Evolutionary conservation across 2,113 vertebrate genomes (phyloP), one percentile per base, ranked within the genome.

Genomic region (Toxostoma redivivum): DNA sequence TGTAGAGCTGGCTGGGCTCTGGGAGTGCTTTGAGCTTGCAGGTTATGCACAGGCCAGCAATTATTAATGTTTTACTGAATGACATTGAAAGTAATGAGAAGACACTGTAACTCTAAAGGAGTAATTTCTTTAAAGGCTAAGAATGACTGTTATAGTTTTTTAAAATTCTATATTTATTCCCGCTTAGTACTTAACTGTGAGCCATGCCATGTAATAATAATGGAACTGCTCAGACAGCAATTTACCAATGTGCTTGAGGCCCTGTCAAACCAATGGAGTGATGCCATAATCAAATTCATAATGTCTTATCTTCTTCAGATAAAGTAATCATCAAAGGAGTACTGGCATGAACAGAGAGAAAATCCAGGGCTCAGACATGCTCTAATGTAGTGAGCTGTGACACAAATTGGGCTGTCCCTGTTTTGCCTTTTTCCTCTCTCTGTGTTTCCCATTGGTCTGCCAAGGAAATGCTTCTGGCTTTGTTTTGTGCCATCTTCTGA

Each of bases 321-420:
- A 93, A 84, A 94, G 91, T 48, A 80, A 94, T 90, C 92, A 73
- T 81, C 72, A 73, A 94, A 84, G 72, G 78, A 62, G 92, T 73
- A 76, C 84, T 91, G 93, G 91, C 95, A 95, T 81, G 93, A 95
- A 92, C 92, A 95, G 92, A 92, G 92, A 80, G 82, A 88, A 95
- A 92, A 94, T 44, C 87, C 86, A 94, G 82, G 85, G 93, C 86
- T 95, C 73, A 97, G 97, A 95, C 95, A 86, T 90, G 86, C 88
- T 81, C 61, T 93, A 86, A 91, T 82, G 88, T 87, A 95, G 81
- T 94, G 88, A 92, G 92, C 90, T 88, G 78, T 81, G 88, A 93
- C 91, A 96, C 81, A 82, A 87, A 95, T 88, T 88, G 86, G 95
- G 71, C 83, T 94, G 94, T 84, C 81, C 88, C 89, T 90, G 73